A percentile compares a stretch with the other conserved stretches of the same genome.
phyloP scores from a whole-genome alignment of 2,797 vertebrate species.

The Acridotheres tristis region DNA sequence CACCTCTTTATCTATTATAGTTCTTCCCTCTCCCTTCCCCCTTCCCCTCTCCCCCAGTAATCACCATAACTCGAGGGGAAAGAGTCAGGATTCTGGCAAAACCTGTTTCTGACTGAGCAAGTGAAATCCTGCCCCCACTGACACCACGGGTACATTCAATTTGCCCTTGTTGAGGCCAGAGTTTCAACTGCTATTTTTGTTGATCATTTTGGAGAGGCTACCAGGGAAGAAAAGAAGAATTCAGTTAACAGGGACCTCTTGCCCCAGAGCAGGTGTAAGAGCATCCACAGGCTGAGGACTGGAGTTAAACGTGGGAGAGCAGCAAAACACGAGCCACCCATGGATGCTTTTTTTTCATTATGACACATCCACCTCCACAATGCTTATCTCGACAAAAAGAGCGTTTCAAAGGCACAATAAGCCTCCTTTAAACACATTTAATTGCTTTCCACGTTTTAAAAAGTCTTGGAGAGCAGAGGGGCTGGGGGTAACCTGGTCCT shows the following conservation, averaged over 20 bases:
- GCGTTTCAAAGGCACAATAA: background rate
- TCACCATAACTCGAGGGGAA: slow-evolving; percentile 10
- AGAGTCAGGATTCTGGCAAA: slow-evolving; percentile 45
- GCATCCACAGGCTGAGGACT: background rate
- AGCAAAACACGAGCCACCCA: background rate
- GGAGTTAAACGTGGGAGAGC: background rate
- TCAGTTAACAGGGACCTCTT: background rate
- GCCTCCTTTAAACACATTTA: background rate
- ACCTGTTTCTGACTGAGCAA: slow-evolving; percentile 44
- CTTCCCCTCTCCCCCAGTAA: slow-evolving; percentile 20
- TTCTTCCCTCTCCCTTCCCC: background rate
- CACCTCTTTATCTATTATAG: background rate
- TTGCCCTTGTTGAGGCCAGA: background rate
- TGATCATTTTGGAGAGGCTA: background rate
- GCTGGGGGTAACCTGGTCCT: background rate
- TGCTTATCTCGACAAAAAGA: background rate
- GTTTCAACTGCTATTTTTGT: background rate
- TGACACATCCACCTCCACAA: background rate
- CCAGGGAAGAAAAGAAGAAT: background rate
- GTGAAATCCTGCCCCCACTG: slow-evolving; percentile 40
- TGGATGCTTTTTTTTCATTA: background rate
- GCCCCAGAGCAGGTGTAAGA: background rate
- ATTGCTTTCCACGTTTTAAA: background rate
- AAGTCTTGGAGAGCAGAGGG: background rate
- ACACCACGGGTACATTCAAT: background rate